Evolutionary conservation across 2,888 invertebrate species (phyloP).

Genomic region (Lasioglossum morio): DNA sequence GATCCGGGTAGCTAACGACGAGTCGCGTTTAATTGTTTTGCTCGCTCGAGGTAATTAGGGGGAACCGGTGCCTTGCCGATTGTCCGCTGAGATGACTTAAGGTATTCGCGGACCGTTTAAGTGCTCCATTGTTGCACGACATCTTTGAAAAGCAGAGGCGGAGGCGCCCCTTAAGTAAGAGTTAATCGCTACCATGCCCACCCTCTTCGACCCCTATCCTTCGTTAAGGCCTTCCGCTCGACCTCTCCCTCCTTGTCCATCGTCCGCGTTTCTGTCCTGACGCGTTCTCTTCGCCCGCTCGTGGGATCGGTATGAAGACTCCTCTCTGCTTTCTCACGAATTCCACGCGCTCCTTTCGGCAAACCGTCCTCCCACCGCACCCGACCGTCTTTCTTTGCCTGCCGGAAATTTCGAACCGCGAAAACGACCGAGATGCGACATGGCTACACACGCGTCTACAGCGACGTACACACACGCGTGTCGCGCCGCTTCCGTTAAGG

Average conservation of each 20-base stretch:
- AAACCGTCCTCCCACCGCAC: neutral
- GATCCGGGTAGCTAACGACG: slow-evolving; percentile 62
- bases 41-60: slow-evolving; percentile 76
- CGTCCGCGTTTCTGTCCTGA: slow-evolving; percentile 28
- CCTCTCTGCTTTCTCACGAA: slow-evolving; percentile 50
- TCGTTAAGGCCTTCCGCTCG: slow-evolving; percentile 6
- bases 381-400: neutral
- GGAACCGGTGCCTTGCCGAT: slow-evolving; percentile 70
- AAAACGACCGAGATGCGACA: neutral
- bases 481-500: neutral
- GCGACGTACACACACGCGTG: neutral
- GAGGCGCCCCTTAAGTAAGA: slow-evolving; percentile 73
- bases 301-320: slow-evolving; percentile 48
- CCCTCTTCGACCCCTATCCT: slow-evolving; percentile 40
- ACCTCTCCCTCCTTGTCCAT: slow-evolving; percentile 20
- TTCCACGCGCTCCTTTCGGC: slow-evolving; percentile 35
- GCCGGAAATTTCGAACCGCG: slow-evolving; percentile 18
- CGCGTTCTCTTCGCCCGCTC: slow-evolving; percentile 21
- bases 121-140: slow-evolving; percentile 80
- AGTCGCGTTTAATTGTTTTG: slow-evolving; percentile 78
- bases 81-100: slow-evolving; percentile 79
- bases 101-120: slow-evolving; percentile 76
- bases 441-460: neutral
- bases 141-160: slow-evolving; percentile 65
- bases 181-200: slow-evolving; percentile 73